Conservation (phyloP, 2,113 vertebrate species). For the Parotia lawesii region DNA sequence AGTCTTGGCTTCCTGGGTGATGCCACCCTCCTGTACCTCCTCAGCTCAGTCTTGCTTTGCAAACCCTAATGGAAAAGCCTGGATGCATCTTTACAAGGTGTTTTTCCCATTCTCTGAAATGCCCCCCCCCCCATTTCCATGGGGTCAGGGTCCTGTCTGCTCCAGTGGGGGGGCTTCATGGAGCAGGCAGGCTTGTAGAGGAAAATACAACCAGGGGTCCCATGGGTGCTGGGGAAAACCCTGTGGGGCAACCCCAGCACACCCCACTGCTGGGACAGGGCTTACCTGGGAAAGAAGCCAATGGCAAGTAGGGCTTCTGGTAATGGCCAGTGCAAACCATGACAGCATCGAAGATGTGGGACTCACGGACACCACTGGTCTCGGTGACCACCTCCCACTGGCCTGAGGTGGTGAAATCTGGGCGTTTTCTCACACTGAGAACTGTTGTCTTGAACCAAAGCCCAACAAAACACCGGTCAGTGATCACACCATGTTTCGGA, state of each 20-base stretch:
- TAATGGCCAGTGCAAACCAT: conserved; percentile 85
- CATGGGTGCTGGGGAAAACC: not conserved
- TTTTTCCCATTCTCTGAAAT: not conserved
- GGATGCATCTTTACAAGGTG: not conserved
- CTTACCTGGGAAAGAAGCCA: conserved; percentile 84
- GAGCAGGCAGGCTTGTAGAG: not conserved
- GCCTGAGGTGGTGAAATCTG: conserved; percentile 79
- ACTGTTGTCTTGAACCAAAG: conserved; percentile 78
- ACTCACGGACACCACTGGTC: conserved; percentile 31
- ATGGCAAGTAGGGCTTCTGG: conserved; percentile 71
- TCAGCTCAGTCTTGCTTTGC: not conserved
- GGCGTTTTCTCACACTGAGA: conserved; percentile 66
- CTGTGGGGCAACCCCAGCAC: not conserved
- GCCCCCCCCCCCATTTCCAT: fast-evolving
- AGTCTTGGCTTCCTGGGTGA: not conserved
- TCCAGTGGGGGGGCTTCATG: fast-evolving
- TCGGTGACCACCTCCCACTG: conserved; percentile 87
- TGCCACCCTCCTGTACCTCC: not conserved
- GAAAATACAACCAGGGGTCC: not conserved
- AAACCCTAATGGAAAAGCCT: not conserved
- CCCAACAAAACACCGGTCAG: not conserved
- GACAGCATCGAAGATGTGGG: conserved; percentile 81
- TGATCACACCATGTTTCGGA: fast-evolving
- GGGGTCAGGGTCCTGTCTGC: not conserved
- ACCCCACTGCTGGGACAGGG: not conserved